phyloP scores from a whole-genome alignment of 2,797 vertebrate genomes.

The Chromobotia macracanthus region DNA sequence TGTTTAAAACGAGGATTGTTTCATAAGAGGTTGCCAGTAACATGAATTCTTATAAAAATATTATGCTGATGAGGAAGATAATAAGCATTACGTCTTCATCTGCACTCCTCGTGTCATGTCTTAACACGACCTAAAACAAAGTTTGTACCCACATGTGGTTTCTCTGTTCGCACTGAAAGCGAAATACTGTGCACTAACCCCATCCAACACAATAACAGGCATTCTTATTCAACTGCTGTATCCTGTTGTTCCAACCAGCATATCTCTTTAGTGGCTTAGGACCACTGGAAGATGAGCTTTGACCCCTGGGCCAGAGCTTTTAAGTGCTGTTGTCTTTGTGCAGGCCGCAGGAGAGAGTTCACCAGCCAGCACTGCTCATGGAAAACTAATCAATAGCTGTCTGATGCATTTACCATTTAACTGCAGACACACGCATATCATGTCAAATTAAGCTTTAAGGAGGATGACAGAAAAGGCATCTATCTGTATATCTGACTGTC shows the following conservation, averaged over 20 bases:
- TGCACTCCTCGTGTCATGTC: no score
- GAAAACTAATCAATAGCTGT: slow-evolving; percentile 47
- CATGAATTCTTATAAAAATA: no score
- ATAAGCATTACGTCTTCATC: no score
- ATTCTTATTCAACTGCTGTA: neutral
- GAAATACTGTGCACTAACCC: no score
- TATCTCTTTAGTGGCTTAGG: slow-evolving; percentile 47
- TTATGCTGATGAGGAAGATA: no score
- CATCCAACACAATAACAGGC: neutral
- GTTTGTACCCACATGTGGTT: no score
- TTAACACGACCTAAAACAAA: no score
- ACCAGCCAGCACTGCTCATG: neutral
- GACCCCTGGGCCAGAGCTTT: slow-evolving; percentile 58
- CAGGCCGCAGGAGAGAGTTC: neutral
- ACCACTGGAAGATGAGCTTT: slow-evolving; percentile 64
- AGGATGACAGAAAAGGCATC: slow-evolving; percentile 10
- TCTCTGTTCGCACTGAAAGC: no score
- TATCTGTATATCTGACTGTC: no score
- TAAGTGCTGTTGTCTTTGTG: slow-evolving; percentile 21
- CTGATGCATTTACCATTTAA: neutral
- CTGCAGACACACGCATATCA: neutral
- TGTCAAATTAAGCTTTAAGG: neutral
- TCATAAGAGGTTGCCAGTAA: neutral
- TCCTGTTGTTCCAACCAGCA: slow-evolving; percentile 34
- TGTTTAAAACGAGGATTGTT: neutral